These are phyloP conservation scores for Microcebus murinus DNA, from an alignment of 2,113 vertebrate species.

Conservation along the genomic window DNA sequence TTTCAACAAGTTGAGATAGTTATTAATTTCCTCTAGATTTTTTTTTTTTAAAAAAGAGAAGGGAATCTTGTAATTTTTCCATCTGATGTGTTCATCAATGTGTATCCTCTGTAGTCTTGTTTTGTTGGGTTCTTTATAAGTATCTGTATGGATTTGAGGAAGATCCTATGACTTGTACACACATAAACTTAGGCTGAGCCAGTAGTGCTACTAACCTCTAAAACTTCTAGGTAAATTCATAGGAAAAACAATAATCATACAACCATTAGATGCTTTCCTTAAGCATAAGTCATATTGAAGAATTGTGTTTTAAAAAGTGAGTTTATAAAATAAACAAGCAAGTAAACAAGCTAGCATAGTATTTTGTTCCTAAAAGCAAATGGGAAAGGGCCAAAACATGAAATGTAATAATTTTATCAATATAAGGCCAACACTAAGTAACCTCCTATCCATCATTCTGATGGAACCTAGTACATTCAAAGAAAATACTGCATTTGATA, in stretches of 20 bases:
- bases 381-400: neutral
- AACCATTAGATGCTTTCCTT: neutral
- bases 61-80: fast-evolving
- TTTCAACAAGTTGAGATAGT: neutral
- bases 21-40: neutral
- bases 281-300: neutral
- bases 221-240: neutral
- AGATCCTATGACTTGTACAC: neutral
- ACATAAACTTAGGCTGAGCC: neutral
- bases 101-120: neutral
- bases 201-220: neutral
- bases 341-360: neutral
- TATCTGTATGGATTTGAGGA: neutral
- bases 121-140: neutral
- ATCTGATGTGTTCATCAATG: neutral
- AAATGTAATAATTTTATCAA: neutral
- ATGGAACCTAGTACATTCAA: neutral
- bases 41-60: neutral
- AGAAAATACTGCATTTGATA: neutral
- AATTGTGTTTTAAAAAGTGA: neutral
- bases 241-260: neutral
- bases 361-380: neutral
- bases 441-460: neutral
- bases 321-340: neutral
- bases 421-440: neutral